Evolutionary conservation across 2,113 vertebrate genomes (phyloP).

Genomic region (Cyanoramphus novaezelandiae): DNA sequence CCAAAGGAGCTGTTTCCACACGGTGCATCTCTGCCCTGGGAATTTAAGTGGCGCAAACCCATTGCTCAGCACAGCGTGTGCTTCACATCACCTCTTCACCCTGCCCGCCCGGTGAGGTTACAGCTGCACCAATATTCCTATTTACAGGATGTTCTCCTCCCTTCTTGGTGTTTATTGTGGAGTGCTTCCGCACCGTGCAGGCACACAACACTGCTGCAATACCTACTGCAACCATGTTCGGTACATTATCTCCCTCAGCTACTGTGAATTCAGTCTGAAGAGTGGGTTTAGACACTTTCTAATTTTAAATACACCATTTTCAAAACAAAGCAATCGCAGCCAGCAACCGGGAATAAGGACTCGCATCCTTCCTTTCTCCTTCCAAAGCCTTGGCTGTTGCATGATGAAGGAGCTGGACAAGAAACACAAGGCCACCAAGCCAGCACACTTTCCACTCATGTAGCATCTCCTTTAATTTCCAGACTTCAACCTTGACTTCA

Average conservation of each 20-base stretch:
- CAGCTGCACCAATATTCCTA: background rate
- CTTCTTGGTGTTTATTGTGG: background rate
- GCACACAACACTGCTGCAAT: background rate
- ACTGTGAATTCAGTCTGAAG: background rate
- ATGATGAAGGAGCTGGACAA: background rate
- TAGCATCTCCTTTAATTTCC: background rate
- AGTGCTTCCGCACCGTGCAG: rapidly evolving
- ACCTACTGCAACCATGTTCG: background rate
- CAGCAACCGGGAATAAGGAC: background rate
- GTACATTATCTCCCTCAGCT: background rate
- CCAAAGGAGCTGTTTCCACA: background rate
- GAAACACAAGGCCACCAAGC: background rate
- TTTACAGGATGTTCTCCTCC: background rate
- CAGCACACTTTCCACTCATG: rapidly evolving
- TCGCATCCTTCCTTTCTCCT: background rate
- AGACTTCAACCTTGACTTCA: background rate
- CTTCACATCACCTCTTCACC: background rate
- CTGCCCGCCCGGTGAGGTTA: background rate
- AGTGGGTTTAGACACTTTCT: background rate
- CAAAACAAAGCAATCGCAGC: background rate
- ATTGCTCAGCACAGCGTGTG: rapidly evolving
- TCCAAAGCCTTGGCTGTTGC: background rate
- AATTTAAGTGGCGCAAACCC: background rate
- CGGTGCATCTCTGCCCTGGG: background rate
- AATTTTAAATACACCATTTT: background rate